Conservation (phyloP, 2,113 vertebrate genomes). For the Leucoraja erinaceus region DNA sequence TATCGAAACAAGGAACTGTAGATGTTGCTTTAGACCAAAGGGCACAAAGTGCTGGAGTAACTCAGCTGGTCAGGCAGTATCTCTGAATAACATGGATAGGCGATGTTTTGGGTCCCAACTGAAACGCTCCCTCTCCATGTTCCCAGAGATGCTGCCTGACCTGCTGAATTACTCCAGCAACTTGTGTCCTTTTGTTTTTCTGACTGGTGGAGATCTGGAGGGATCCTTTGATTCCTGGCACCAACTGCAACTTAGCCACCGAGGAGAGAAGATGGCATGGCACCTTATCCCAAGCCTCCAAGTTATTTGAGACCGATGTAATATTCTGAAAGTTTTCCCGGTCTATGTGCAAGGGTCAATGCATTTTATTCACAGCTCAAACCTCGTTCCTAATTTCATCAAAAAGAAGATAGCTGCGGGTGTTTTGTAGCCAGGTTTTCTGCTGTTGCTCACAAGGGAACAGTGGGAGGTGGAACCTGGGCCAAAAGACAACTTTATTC, state of each 20-base stretch:
- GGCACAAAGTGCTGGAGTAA: no score
- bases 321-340: background rate
- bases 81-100: no score
- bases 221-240: constrained; percentile 65
- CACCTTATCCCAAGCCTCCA: background rate
- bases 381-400: background rate
- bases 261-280: constrained; percentile 48
- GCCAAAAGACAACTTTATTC: background rate
- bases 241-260: constrained; percentile 56
- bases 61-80: no score
- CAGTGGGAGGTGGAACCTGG: background rate
- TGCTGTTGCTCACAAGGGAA: background rate
- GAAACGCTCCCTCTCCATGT: no score
- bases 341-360: background rate
- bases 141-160: no score
- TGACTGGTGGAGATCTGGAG: constrained; percentile 74
- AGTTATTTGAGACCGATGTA: background rate
- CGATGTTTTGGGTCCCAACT: no score
- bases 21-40: no score
- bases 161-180: no score
- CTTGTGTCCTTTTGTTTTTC: constrained; percentile 58
- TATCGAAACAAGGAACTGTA: constrained; percentile 39
- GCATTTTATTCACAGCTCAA: background rate
- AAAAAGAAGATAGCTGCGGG: background rate
- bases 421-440: background rate